A percentile compares a stretch with the other conserved stretches of the same genome.
phyloP scores from a whole-genome alignment of 2,888 invertebrate species.

The Sipha maydis region DNA sequence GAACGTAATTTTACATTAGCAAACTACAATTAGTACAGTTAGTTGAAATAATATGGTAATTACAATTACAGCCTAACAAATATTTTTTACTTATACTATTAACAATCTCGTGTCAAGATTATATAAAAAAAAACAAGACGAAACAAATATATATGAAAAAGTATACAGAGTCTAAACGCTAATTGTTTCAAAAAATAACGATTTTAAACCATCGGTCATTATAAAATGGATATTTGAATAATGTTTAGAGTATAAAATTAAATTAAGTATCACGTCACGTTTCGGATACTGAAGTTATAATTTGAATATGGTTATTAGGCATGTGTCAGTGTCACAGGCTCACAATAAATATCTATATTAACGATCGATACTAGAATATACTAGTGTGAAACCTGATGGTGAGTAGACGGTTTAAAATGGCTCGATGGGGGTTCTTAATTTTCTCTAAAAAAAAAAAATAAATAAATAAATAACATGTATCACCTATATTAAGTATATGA shows the following conservation, averaged over 20 bases:
- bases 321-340: constrained; percentile 51
- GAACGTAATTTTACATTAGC: neutral
- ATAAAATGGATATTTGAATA: constrained; percentile 21
- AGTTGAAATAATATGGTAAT: neutral
- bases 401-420: constrained; percentile 27
- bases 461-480: constrained; percentile 25
- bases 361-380: constrained; percentile 32
- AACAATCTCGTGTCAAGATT: neutral
- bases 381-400: constrained; percentile 50
- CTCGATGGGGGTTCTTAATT: constrained; percentile 53
- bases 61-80: constrained; percentile 4
- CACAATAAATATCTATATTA: constrained; percentile 58
- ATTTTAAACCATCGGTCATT: constrained; percentile 2
- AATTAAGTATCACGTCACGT: constrained; percentile 52
- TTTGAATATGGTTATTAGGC: constrained; percentile 47
- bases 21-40: neutral
- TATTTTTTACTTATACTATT: neutral
- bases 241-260: constrained; percentile 12
- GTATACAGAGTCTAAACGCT: neutral
- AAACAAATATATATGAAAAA: constrained; percentile 18
- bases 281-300: constrained; percentile 21
- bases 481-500: neutral
- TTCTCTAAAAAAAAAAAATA: constrained; percentile 20
- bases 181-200: neutral
- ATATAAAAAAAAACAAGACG: neutral